These are phyloP conservation scores for Odontamblyopus rebecca DNA, from an alignment of 2,797 vertebrate genomes.

Conservation along the genomic window DNA sequence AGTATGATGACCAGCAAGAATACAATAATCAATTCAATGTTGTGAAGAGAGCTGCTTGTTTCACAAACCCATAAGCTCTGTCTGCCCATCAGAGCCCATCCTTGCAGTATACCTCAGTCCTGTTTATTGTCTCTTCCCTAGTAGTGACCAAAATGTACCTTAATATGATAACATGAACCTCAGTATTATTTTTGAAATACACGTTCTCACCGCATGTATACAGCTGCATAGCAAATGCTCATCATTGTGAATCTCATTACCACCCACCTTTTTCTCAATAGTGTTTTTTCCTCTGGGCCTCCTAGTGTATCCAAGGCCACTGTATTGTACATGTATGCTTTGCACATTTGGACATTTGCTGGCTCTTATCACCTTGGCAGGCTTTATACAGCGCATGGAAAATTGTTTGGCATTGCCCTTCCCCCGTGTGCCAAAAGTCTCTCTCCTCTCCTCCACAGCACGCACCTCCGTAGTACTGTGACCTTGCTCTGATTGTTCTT, in stretches of 20 bases:
- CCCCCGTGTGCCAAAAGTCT: conserved; percentile 48
- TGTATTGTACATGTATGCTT: conserved; percentile 22
- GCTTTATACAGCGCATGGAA: conserved; percentile 23
- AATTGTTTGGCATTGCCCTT: conserved; percentile 54
- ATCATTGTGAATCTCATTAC: background rate
- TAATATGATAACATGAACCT: too few relatives aligned
- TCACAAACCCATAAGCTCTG: too few relatives aligned
- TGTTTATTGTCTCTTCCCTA: too few relatives aligned
- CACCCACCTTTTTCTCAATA: background rate
- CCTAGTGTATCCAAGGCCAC: conserved; percentile 29
- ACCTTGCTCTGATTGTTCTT: conserved; percentile 46
- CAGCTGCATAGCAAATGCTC: too few relatives aligned
- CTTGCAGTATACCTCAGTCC: too few relatives aligned
- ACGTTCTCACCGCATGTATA: too few relatives aligned
- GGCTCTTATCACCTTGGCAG: conserved; percentile 52
- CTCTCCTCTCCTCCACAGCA: conserved; percentile 36
- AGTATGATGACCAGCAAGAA: too few relatives aligned
- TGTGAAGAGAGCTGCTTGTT: too few relatives aligned
- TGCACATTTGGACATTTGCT: conserved; percentile 43
- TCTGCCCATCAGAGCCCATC: too few relatives aligned
- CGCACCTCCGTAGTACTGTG: conserved; percentile 27
- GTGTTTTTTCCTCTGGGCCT: conserved; percentile 24
- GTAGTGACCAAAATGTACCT: too few relatives aligned
- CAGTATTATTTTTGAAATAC: too few relatives aligned
- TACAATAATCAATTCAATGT: too few relatives aligned